Evolutionary conservation across 2,888 invertebrate species (phyloP).

Genomic region (Plebejus melissa): DNA sequence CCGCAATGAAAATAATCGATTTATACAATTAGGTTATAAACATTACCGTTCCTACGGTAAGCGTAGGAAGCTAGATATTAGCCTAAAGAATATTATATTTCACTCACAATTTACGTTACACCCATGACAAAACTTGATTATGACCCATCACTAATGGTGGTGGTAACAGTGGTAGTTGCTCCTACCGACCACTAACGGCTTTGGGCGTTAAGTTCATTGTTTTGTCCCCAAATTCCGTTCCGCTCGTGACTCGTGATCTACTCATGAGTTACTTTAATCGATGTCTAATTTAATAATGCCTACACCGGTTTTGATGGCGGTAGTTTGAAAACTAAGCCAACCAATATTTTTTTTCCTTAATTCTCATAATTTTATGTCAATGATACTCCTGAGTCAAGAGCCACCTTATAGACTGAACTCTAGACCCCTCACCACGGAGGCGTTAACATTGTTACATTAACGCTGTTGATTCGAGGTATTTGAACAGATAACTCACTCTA

Average conservation of each 20-base stretch:
- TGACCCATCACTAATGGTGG: slow-evolving; percentile 21
- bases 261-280: slow-evolving; percentile 42
- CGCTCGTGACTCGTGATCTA: slow-evolving; percentile 47
- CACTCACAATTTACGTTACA: neutral
- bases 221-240: slow-evolving; percentile 47
- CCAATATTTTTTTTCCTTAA: no score
- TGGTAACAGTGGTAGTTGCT: slow-evolving; percentile 25
- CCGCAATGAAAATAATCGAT: no score
- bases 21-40: no score
- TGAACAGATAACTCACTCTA: no score
- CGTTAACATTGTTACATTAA: no score
- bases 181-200: slow-evolving; percentile 35
- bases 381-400: no score
- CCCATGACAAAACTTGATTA: neutral
- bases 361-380: no score
- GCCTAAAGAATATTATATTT: neutral
- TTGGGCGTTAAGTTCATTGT: slow-evolving; percentile 54
- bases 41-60: neutral
- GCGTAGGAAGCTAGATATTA: neutral
- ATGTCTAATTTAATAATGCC: neutral
- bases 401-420: no score
- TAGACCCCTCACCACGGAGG: no score
- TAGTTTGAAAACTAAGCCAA: neutral
- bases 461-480: no score
- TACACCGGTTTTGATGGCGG: neutral